A percentile compares a stretch with the other conserved stretches of the same genome.
phyloP scores from a whole-genome alignment of 2,888 invertebrate species.

The Orthonychiurus folsomi region DNA sequence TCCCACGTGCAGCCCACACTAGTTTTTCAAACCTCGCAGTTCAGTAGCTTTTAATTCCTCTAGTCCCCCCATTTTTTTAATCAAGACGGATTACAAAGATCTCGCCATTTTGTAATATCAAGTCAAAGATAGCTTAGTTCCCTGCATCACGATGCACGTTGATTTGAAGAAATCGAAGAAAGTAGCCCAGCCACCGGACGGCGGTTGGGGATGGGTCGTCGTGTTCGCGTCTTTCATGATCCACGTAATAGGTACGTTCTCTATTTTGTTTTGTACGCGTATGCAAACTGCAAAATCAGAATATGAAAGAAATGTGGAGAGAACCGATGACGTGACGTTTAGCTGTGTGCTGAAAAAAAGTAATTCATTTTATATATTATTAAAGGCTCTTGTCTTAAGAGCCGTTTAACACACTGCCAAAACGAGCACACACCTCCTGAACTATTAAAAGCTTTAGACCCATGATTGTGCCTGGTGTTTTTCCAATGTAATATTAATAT shows the following conservation, averaged over 20 bases:
- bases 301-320: not conserved
- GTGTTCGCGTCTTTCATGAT: constrained; percentile 94
- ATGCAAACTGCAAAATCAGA: not conserved
- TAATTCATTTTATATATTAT: too few species aligned
- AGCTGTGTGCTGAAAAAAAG: too few species aligned
- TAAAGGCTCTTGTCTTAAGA: too few species aligned
- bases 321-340: too few species aligned
- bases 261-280: not conserved
- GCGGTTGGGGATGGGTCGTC: constrained; percentile 88
- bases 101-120: not conserved
- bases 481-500: too few species aligned
- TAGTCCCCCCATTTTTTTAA: not conserved
- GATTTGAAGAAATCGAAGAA: constrained; percentile 11
- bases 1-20: not conserved
- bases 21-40: not conserved
- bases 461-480: not conserved
- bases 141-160: constrained; percentile 7
- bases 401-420: too few species aligned
- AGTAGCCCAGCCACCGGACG: constrained; percentile 20
- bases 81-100: not conserved
- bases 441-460: not conserved
- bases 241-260: constrained; percentile 71
- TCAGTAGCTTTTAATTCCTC: not conserved
- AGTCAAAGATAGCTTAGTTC: too few species aligned
- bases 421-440: not conserved